These are phyloP conservation scores for Montipora foliosa DNA, from an alignment of 64 coral and sea anemone genomes.

Conservation along the genomic window DNA sequence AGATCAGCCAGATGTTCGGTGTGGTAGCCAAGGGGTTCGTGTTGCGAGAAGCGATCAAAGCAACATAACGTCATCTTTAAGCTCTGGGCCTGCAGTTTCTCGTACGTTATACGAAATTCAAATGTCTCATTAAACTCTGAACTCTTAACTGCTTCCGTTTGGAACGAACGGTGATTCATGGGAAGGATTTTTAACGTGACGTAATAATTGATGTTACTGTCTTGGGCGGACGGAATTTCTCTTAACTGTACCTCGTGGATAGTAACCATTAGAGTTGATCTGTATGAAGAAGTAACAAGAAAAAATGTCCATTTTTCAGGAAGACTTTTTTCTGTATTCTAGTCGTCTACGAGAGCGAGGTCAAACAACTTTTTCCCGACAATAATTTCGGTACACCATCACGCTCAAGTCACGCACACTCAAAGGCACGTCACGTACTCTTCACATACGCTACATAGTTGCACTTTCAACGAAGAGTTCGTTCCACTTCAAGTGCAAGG, in stretches of 20 bases:
- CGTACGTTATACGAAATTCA: conserved; percentile 49
- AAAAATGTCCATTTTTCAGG: not conserved
- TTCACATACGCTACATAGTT: no score
- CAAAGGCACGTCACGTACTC: no score
- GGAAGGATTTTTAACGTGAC: conserved; percentile 58
- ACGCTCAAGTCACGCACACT: no score
- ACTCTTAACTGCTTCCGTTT: conserved; percentile 26
- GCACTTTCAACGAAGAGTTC: no score
- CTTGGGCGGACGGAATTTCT: not conserved
- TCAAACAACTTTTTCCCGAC: no score
- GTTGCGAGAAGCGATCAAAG: conserved; percentile 80
- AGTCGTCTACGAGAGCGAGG: no score
- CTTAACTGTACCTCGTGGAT: conserved; percentile 17
- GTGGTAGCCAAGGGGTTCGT: conserved; percentile 55
- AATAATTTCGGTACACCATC: no score
- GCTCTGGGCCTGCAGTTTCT: conserved; percentile 41
- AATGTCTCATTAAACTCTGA: conserved; percentile 56
- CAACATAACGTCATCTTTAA: conserved; percentile 58
- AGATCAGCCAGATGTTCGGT: conserved; percentile 48
- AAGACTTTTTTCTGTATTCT: no score
- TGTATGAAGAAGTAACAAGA: not conserved
- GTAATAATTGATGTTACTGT: conserved; percentile 37
- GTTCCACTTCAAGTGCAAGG: no score
- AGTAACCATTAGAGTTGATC: conserved; percentile 11
- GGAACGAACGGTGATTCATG: conserved; percentile 60